Evolutionary conservation across 2,888 invertebrate species (phyloP).

Genomic region (Thecophora atra): DNA sequence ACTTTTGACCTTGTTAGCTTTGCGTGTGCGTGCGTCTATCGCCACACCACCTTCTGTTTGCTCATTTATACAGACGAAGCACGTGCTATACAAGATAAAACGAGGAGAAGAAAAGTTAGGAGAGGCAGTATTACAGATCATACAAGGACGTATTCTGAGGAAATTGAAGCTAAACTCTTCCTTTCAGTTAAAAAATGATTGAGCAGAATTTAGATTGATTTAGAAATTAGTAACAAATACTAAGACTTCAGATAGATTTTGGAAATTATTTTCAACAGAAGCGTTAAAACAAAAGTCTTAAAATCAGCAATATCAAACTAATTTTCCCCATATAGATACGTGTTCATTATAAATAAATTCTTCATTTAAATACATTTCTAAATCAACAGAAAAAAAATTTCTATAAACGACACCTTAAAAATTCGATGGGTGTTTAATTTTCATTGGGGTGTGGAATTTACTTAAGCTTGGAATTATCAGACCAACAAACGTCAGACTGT

Average conservation of each 20-base stretch:
- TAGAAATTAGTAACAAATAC: too few species aligned
- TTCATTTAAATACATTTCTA: not conserved
- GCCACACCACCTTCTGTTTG: not conserved
- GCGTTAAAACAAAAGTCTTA: too few species aligned
- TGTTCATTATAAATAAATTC: too few species aligned
- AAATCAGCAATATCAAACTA: too few species aligned
- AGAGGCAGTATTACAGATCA: not conserved
- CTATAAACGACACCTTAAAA: not conserved
- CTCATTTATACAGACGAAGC: not conserved
- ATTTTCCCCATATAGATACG: too few species aligned
- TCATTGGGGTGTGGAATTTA: too few species aligned
- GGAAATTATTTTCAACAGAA: too few species aligned
- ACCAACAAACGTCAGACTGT: too few species aligned
- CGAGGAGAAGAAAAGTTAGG: not conserved
- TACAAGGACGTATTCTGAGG: not conserved
- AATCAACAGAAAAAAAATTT: not conserved
- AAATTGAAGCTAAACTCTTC: not conserved
- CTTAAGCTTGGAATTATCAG: too few species aligned
- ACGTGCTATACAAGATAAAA: constrained; percentile 11
- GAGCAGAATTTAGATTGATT: too few species aligned
- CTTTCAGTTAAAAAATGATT: too few species aligned
- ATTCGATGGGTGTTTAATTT: not conserved
- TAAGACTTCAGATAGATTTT: too few species aligned
- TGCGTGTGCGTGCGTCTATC: constrained; percentile 15
- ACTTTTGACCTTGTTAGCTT: constrained; percentile 16